A percentile compares a stretch with the other conserved stretches of the same genome.
Evolutionary conservation across 2,113 vertebrate species (phyloP).

Genomic region (Pongo abelii): DNA sequence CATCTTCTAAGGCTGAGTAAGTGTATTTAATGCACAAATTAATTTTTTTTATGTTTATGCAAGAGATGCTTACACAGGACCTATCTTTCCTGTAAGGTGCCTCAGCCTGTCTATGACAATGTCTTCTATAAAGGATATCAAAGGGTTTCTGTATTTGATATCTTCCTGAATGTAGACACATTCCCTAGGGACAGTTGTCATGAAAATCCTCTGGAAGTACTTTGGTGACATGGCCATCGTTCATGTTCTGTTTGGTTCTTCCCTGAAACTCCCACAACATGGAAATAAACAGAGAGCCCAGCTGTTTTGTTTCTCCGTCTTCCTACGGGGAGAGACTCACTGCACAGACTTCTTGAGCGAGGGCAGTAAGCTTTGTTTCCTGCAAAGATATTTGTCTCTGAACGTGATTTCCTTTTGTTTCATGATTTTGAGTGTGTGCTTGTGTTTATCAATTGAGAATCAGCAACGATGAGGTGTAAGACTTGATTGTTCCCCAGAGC

Average conservation of each 20-base stretch:
- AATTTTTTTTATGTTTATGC: neutral
- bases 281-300: slow-evolving; percentile 10
- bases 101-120: neutral
- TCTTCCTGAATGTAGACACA: neutral
- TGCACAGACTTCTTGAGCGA: neutral
- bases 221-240: slow-evolving; percentile 8
- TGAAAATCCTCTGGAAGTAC: neutral
- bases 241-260: neutral
- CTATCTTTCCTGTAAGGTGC: neutral
- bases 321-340: neutral
- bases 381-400: neutral
- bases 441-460: neutral
- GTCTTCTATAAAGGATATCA: neutral
- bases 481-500: neutral
- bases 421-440: neutral
- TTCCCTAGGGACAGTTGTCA: neutral
- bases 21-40: neutral
- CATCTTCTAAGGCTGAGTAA: too few relatives aligned
- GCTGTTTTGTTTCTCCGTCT: slow-evolving; percentile 12
- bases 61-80: neutral
- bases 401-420: neutral
- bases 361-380: neutral
- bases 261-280: neutral
- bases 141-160: neutral
- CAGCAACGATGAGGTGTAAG: neutral